phyloP scores from a whole-genome alignment of 2,113 vertebrate genomes.

The Theristicus caerulescens region DNA sequence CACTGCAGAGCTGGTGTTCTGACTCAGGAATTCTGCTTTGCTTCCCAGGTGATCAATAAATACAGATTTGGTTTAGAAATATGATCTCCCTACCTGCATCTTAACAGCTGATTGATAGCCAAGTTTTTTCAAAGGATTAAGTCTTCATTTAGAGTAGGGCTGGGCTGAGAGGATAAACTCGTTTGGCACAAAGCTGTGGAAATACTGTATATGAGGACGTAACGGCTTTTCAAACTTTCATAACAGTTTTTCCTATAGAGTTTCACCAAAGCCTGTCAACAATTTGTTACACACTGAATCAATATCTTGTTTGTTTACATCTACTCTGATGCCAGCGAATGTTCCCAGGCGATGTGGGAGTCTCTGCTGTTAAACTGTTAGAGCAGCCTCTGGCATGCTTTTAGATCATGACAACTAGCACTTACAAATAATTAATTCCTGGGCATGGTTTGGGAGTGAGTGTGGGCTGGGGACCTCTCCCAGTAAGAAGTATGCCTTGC shows the following conservation, averaged over 20 bases:
- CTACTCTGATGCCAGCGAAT: neutral
- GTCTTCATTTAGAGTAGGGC: neutral
- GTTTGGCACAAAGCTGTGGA: neutral
- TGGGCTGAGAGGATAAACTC: neutral
- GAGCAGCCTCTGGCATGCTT: neutral
- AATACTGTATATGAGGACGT: neutral
- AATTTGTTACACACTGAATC: neutral
- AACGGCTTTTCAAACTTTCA: neutral
- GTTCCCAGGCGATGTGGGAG: neutral
- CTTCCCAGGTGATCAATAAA: neutral
- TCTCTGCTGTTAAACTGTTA: neutral
- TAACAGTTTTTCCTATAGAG: neutral
- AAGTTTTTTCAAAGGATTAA: neutral
- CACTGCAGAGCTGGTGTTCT: neutral
- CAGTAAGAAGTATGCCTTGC: neutral
- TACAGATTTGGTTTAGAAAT: slow-evolving; percentile 1
- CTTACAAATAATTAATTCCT: neutral
- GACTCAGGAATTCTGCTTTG: neutral
- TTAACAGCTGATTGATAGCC: neutral
- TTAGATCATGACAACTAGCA: neutral
- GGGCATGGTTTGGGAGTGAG: neutral
- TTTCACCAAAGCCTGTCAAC: neutral
- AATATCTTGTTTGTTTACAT: neutral
- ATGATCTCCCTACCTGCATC: neutral
- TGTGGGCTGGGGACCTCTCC: neutral